phyloP scores from a whole-genome alignment of 2,113 vertebrate species.

The Megaceryle maxima region DNA sequence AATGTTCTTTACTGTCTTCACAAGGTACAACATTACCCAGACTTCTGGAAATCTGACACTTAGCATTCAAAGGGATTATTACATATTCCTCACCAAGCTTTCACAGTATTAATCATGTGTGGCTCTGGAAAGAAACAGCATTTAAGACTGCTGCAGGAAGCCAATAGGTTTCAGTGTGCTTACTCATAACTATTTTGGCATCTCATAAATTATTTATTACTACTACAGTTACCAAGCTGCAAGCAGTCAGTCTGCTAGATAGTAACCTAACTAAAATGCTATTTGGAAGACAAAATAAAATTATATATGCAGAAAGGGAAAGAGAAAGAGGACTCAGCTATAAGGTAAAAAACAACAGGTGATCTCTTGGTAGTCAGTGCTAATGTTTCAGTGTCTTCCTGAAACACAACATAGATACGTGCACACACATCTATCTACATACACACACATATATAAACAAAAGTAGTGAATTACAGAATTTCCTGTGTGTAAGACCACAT shows the following conservation, averaged over 20 bases:
- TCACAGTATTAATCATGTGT: background rate
- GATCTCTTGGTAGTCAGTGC: background rate
- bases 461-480: background rate
- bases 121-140: background rate
- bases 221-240: background rate
- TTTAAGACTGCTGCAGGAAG: background rate
- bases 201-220: constrained; percentile 30
- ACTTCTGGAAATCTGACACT: background rate
- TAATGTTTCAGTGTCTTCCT: background rate
- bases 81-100: background rate
- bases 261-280: background rate
- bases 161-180: background rate
- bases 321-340: background rate
- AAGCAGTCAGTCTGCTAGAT: background rate
- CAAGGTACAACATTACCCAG: background rate
- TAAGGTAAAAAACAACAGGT: background rate
- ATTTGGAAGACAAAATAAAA: constrained; percentile 28
- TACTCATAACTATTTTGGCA: background rate
- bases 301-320: background rate
- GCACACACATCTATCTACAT: background rate
- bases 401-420: background rate
- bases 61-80: background rate
- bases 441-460: background rate
- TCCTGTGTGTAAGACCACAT: background rate
- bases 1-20: background rate